Base-by-base conservation (phyloP, 2,113 vertebrate species). In the Paramisgurnus dabryanus region DNA sequence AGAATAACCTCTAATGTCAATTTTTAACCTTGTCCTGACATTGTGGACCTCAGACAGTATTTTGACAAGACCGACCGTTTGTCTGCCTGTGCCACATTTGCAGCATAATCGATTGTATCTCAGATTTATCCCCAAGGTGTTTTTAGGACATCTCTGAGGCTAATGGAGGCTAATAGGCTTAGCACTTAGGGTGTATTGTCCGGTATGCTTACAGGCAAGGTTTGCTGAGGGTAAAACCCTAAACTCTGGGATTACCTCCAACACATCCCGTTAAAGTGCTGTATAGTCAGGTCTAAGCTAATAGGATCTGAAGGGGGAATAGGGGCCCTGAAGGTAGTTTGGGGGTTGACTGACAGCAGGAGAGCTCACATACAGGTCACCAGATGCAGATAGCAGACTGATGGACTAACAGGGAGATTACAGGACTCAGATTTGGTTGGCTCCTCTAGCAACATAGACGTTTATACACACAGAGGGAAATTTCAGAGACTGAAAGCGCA, bases 161-260 rank as follows among this genome's bases (percentile, higher is more conserved):
- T 97, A 93, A 96, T 95, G 91, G 94, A 89, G 82, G 89, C 91
- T 95, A 96, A 98, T 95, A 95, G 93, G 96, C 95, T 98, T 96
- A 97, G 93, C 93, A 93, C 94, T 95, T 87, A 87, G 88, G 92
- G 92, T 94, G 94, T 95, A 92, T 95, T 94, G 91, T 90, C 92
- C 93, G 83, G 87, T 91, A 94, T 97, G 93, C 95, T 98, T 96
- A 94, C 93, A 91, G 93, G 92, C 93, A 93, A 95, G 94, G 97
- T 96, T 97, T 97, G 94, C 91, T 96, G 93, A 97, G 95, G 97
- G 95, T 98, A 98, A 98, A 95, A 95, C 94, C 90, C 94, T 96
- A 94, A 96, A 96, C 93, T 91, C 87, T 86, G 84, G 91, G 97
- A 97, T 98, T 97, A 98, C 93, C 89, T 92, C 91, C 87, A 94